phyloP scores from a whole-genome alignment of 2,797 vertebrate species.

The Emys orbicularis region DNA sequence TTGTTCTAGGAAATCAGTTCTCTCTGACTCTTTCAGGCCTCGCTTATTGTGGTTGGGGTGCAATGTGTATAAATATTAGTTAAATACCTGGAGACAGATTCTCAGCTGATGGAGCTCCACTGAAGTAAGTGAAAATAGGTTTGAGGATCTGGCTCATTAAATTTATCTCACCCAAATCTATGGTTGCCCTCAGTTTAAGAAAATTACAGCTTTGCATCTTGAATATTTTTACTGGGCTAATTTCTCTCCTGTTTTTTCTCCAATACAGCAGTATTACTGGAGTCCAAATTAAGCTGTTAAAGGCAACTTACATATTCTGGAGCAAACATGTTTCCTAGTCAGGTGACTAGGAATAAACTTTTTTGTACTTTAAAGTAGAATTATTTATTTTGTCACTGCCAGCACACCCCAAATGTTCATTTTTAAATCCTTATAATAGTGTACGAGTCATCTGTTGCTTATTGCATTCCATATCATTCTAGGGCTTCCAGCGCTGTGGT shows the following conservation, averaged over 20 bases:
- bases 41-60: background rate
- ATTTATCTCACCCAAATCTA: background rate
- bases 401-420: background rate
- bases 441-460: background rate
- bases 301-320: background rate
- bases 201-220: background rate
- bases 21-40: background rate
- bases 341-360: background rate
- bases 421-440: background rate
- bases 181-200: background rate
- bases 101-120: background rate
- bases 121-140: background rate
- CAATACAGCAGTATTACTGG: background rate
- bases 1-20: background rate
- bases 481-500: background rate
- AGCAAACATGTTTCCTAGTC: background rate
- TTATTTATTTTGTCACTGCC: background rate
- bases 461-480: background rate
- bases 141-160: background rate
- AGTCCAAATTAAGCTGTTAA: background rate
- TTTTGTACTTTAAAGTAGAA: background rate
- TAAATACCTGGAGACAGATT: background rate
- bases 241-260: background rate
- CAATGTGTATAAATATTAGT: background rate
- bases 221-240: background rate